Evolutionary conservation across 2,113 vertebrate species (phyloP), one percentile per base, ranked within the genome.

Genomic region (Myrmecobius fasciatus): DNA sequence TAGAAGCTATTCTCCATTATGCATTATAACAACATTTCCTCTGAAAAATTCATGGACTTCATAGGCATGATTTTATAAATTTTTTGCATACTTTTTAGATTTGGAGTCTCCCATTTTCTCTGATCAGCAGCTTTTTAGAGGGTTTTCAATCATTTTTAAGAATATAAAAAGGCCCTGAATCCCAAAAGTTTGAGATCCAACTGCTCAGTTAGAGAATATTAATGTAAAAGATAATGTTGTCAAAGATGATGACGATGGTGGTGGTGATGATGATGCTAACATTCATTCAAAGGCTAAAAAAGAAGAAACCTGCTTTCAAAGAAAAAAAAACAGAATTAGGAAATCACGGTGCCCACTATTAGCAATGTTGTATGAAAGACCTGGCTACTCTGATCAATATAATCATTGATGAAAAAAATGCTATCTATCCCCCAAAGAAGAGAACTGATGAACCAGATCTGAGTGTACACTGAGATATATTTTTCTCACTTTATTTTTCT

Each of bases 11-110:
- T 98, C 98, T 98, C 98, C 98, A 98, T 98, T 98, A 98, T 98
- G 98, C 98, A 98, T 98, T 98, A 97, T 98, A 98, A 98, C 98
- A 97, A 98, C 98, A 98, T 98, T 98, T 98, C 98, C 98, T 98
- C 98, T 96, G 98, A 98, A 98, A 98, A 95, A 97, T 67, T 94
- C 24, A 96, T 99, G 93, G 99, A 98, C 98, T 99, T 99, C 97
- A 99, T 98, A 98, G 99, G 99, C 98, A 98, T 98, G 99, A 98
- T 99, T 98, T 99, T 99, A 96, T 98, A 99, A 99, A 96, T 97
- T 97, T 99, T 99, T 60, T 92, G 98, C 98, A 93, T 99, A 98
- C 12, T 98, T 98, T 94, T 98, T 97, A 94, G 97, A 98, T 96
- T 99, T 98, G 60, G 98, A 94, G 97, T 97, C 97, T 83, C 98